Percentiles rank a stretch among this genome's conserved stretches.
Conservation (phyloP, 2,888 invertebrate species). For the Bombylius major region DNA sequence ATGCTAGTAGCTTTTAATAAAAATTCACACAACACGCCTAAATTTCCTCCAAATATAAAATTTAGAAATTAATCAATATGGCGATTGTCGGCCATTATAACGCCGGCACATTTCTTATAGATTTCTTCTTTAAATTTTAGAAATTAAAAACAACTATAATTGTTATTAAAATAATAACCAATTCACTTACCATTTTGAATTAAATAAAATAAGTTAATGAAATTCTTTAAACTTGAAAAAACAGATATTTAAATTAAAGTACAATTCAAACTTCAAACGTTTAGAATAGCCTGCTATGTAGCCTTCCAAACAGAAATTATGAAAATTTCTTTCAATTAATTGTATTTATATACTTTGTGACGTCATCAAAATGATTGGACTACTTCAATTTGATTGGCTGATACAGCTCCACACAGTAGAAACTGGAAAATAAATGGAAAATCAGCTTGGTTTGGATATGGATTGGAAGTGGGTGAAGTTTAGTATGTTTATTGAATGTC, state of each 20-base stretch:
- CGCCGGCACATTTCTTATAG: neutral
- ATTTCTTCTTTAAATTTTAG: neutral
- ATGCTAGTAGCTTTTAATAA: too few relatives aligned
- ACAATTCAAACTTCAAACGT: neutral
- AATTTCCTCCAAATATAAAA: too few relatives aligned
- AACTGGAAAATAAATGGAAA: too few relatives aligned
- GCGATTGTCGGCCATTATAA: too few relatives aligned
- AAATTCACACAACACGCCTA: too few relatives aligned
- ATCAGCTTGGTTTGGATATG: too few relatives aligned
- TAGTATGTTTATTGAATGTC: too few relatives aligned
- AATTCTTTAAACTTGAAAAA: too few relatives aligned
- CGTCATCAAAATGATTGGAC: conserved; percentile 19
- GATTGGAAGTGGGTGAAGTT: too few relatives aligned
- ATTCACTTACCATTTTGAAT: neutral
- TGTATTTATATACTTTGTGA: conserved; percentile 42
- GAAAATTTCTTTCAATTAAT: conserved; percentile 35
- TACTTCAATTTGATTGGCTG: conserved; percentile 14
- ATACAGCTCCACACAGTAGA: neutral
- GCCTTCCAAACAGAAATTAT: conserved; percentile 54
- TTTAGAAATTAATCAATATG: too few relatives aligned
- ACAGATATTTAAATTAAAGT: neutral
- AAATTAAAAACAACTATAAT: too few relatives aligned
- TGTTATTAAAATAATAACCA: neutral
- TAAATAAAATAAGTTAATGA: too few relatives aligned
- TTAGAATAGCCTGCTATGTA: conserved; percentile 50